Percentiles rank a stretch among this genome's conserved stretches.
Evolutionary conservation across 2,113 vertebrate genomes (phyloP).

Genomic region (Acrocephalus kingi): DNA sequence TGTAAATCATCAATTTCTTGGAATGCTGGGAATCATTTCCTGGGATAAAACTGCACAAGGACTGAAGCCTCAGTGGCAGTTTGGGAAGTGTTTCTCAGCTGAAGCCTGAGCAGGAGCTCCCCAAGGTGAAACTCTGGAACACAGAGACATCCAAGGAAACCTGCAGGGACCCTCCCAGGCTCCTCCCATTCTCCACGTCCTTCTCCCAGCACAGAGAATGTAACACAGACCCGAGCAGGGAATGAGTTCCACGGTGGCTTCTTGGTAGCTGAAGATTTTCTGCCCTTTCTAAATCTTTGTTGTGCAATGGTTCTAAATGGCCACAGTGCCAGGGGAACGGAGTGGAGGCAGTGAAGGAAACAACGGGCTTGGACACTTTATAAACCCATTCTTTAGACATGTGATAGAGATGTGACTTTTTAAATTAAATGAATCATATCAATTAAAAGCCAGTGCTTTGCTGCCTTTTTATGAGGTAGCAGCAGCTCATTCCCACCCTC

Average conservation of each 20-base stretch:
- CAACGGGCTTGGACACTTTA: background rate
- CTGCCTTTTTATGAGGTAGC: background rate
- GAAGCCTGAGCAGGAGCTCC: background rate
- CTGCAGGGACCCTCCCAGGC: background rate
- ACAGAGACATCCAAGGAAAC: background rate
- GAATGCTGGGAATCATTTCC: background rate
- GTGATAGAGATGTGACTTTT: background rate
- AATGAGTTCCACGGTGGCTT: background rate
- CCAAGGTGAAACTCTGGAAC: background rate
- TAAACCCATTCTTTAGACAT: background rate
- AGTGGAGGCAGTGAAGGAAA: background rate
- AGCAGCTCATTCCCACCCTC: background rate
- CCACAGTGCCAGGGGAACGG: background rate
- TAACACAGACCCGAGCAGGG: background rate
- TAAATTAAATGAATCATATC: background rate
- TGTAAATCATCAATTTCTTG: background rate
- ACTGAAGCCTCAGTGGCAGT: background rate
- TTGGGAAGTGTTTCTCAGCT: background rate
- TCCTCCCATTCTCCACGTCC: background rate
- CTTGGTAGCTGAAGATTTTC: background rate
- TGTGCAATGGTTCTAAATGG: background rate
- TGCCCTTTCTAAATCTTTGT: background rate
- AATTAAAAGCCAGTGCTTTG: background rate
- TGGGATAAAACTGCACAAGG: background rate
- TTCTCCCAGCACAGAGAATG: background rate